Evolutionary conservation across 2,113 vertebrate genomes (phyloP), one percentile per base, ranked within the genome.

Genomic region (Dolichotis patagonum): DNA sequence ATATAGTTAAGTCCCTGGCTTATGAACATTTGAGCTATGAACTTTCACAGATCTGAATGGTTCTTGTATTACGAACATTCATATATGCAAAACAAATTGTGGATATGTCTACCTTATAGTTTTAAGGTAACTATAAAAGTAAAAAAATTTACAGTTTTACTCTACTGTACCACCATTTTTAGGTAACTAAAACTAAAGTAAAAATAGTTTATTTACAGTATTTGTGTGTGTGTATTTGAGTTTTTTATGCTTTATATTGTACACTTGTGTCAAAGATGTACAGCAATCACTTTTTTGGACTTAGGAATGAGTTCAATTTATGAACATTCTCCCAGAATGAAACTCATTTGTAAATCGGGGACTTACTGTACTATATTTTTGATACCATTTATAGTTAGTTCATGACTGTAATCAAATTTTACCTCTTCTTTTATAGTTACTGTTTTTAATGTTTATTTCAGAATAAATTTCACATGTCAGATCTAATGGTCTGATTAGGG

Each of bases 371-470:
- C 43, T 16, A 28, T 77, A 82, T 94, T 86, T 28, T 24, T 81
- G 78, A 75, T 63, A 2, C 14, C 28, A 52, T 81, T 83, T 81
- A 17, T 24, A 85, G 41, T 38, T 83, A 71, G 80, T 62, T 62
- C 56, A 52, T 81, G 38, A 89, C 49, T 32, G 75, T 67, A 62
- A 67, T 86, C 32, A 73, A 56, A 52, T 54, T 92, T 89, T 81
- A 9, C 65, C 38, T 77, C 26, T 94, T 84, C 80, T 87, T 95
- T 82, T 91, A 5, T 56, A 62, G 86, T 65, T 94, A 86, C 88
- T 35, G 19, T 85, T 86, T 90, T 80, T 41, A 60, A 6, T 60
- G 71, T 73, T 77, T 58, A 69, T 81, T 24, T 90, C 92, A 96
- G 22, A 87, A 88, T 77, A 67, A 89, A 91, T 32, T 94, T 43